Conservation (phyloP, 2,113 vertebrate species). For the Dasyornis broadbenti region DNA sequence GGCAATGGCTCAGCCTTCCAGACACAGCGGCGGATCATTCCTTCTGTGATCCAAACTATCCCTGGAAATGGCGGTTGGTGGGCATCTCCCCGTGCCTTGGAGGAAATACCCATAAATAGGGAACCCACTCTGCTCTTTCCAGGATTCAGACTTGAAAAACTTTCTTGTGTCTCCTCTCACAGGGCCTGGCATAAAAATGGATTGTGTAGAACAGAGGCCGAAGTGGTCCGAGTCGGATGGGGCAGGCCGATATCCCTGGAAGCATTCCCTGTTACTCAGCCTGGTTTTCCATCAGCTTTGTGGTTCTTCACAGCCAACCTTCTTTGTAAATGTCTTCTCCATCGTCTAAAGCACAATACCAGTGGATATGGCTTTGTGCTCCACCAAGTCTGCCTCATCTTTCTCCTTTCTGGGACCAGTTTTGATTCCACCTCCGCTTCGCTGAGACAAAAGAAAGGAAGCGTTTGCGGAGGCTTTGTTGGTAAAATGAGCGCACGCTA, state of each 20-base stretch:
- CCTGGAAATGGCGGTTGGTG: background rate
- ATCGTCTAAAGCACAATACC: background rate
- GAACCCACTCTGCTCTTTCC: fast-evolving
- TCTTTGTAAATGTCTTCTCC: background rate
- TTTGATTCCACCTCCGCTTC: background rate
- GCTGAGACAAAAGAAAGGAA: background rate
- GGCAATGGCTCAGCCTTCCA: background rate
- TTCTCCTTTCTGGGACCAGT: background rate
- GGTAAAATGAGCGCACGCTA: background rate
- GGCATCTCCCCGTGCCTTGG: background rate
- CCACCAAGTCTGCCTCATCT: background rate
- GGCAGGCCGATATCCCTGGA: background rate
- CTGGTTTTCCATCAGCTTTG: background rate
- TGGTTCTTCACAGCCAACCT: background rate
- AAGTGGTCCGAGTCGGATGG: background rate
- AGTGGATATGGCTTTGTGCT: background rate
- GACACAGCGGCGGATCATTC: background rate
- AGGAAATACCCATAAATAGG: background rate
- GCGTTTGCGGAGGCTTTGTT: background rate
- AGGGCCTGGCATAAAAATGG: background rate
- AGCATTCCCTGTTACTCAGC: background rate
- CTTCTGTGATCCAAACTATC: background rate
- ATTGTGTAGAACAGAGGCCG: background rate
- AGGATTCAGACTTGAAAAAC: background rate
- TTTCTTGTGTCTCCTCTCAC: background rate